A percentile compares a stretch with the other conserved stretches of the same genome.
Conservation (phyloP, 2,888 invertebrate genomes). For the Eueremaeus valkanovi region DNA sequence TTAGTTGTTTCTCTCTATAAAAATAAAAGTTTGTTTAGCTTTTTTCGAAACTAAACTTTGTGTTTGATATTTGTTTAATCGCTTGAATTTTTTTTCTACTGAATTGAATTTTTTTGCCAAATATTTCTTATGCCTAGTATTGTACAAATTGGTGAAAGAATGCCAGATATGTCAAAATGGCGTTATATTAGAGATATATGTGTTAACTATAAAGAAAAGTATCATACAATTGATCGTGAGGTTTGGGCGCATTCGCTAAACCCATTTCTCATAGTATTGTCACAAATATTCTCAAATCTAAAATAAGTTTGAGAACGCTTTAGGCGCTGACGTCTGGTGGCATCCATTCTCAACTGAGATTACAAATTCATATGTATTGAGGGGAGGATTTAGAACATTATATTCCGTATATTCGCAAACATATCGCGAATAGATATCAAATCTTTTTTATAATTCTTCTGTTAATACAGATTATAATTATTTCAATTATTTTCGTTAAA, state of each 20-base stretch:
- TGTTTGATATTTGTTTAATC: neutral
- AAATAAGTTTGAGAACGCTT: neutral
- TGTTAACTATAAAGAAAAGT: neutral
- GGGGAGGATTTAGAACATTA: no score
- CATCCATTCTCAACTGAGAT: neutral
- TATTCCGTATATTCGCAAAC: no score
- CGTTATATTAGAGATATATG: neutral
- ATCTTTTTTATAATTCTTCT: no score
- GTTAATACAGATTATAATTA: no score
- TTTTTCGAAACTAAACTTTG: neutral
- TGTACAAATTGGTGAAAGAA: neutral
- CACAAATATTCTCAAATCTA: neutral
- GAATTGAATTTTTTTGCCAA: neutral
- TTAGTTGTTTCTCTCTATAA: neutral
- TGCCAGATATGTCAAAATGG: slow-evolving; percentile 6
- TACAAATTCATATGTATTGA: neutral
- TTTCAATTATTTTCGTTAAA: no score
- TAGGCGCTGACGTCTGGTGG: neutral
- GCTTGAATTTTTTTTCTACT: neutral
- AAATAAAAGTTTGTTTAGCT: neutral
- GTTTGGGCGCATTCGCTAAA: neutral
- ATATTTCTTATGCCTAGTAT: no score
- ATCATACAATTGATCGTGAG: neutral
- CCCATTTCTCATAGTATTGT: neutral
- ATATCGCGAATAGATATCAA: no score